Evolutionary conservation across 2,113 vertebrate species (phyloP), one percentile per base, ranked within the genome.

Genomic region (Solea senegalensis): DNA sequence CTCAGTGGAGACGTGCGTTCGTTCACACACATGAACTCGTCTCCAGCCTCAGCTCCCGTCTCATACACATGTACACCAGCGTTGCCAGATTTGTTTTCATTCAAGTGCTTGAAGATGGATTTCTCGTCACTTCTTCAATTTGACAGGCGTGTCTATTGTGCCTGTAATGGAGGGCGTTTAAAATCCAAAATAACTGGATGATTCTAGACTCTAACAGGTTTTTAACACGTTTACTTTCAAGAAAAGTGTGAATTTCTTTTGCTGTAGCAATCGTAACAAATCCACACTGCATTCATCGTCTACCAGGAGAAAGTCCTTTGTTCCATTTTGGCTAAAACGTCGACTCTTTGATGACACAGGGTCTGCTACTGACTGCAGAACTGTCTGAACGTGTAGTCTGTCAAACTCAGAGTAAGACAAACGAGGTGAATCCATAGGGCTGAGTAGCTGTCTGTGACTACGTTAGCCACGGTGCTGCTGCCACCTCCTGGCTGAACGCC

Each of bases 401-500:
- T 75, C 65, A 76, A 52, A 60, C 48, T 46, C 8, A n/a, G 59
- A 72, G 50, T 8, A 65, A 68, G 50, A 79, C 28, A 61, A 77
- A 77, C 51, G 27, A 43, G 52, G 53, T n/a, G 13, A 60, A 63
- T 45, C 15, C n/a, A 8, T 41, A 26, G 8, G 53, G 58, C 21
- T 59, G 51, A 79, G 51, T 51, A 57, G 52, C 50, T 67, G 64
- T 44, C 56, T 63, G 55, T 26, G 40, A 28, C 9, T 66, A 26
- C 40, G 41, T 58, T 59, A 54, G 44, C 55, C 61, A 70, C n/a
- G 62, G 64, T 71, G 65, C 72, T 91, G 86, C 87, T 89, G 90
- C 90, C 89, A 65, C 72, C 90, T 90, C 16, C 81, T 89, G 87
- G 89, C 74, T 46, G 66, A 61, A 21, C 21, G 21, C 21, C 21